Evolutionary conservation across 2,888 invertebrate genomes (phyloP).

Genomic region (Elaeidobius kamerunicus): DNA sequence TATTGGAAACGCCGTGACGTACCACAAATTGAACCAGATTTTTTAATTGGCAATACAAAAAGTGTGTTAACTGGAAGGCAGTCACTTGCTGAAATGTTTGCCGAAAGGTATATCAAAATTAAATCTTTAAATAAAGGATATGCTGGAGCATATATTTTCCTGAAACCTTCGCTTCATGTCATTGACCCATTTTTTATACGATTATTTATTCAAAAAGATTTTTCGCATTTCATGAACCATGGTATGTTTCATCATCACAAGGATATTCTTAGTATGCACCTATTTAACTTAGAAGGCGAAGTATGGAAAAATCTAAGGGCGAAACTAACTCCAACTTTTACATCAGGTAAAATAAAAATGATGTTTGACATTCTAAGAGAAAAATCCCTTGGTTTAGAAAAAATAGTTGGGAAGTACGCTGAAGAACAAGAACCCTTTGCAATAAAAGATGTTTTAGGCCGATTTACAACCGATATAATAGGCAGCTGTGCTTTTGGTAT

Average conservation of each 20-base stretch:
- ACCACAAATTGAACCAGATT: neutral
- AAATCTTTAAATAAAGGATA: neutral
- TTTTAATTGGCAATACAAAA: neutral
- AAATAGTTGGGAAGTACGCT: neutral
- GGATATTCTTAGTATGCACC: neutral
- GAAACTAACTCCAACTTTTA: slow-evolving; percentile 20
- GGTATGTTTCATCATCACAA: neutral
- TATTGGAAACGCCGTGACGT: neutral
- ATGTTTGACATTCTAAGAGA: slow-evolving; percentile 34
- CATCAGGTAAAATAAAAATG: slow-evolving; percentile 18
- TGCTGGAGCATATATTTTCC: neutral
- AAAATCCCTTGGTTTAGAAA: slow-evolving; percentile 4
- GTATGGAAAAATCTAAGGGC: slow-evolving; percentile 44
- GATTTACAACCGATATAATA: slow-evolving; percentile 57
- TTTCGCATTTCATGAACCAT: neutral
- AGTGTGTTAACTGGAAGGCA: too few relatives aligned
- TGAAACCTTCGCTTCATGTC: too few relatives aligned
- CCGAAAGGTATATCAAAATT: neutral
- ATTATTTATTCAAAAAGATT: neutral
- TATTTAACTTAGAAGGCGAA: slow-evolving; percentile 34
- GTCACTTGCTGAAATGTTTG: too few relatives aligned
- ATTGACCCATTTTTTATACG: neutral
- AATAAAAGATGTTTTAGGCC: slow-evolving; percentile 50
- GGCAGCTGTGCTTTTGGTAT: slow-evolving; percentile 63
- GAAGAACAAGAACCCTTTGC: slow-evolving; percentile 31